phyloP scores from a whole-genome alignment of 2,888 invertebrate species.

The Stenichneumon culpator region DNA sequence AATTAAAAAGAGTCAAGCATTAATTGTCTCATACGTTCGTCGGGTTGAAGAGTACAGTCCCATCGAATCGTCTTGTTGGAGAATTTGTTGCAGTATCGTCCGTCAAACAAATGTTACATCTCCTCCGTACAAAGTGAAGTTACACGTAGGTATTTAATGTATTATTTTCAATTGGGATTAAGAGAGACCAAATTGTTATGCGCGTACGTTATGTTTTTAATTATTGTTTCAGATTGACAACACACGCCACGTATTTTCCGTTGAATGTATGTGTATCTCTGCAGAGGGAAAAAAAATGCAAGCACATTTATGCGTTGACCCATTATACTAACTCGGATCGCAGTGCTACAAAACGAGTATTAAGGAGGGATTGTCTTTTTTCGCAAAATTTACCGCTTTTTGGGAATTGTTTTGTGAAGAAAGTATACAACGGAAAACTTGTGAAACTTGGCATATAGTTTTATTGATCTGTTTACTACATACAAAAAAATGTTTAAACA shows the following conservation, averaged over 20 bases:
- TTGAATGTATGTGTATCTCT: constrained; percentile 57
- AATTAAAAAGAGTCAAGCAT: constrained; percentile 13
- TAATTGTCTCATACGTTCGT: neutral
- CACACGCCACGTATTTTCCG: constrained; percentile 51
- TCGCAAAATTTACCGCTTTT: too few relatives aligned
- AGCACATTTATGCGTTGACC: constrained; percentile 66
- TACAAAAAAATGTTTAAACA: too few relatives aligned
- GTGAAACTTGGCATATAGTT: too few relatives aligned
- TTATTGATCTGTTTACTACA: too few relatives aligned
- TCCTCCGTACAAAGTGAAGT: constrained; percentile 42
- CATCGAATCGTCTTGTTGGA: neutral
- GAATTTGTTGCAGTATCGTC: constrained; percentile 33
- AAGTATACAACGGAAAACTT: too few relatives aligned
- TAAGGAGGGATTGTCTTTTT: too few relatives aligned
- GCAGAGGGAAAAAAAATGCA: constrained; percentile 58
- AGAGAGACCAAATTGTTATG: neutral
- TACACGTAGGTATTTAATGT: constrained; percentile 21
- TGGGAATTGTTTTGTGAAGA: too few relatives aligned
- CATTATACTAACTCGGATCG: constrained; percentile 59
- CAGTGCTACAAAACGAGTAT: constrained; percentile 62
- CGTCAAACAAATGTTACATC: constrained; percentile 26
- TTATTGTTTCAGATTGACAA: neutral
- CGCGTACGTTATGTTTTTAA: constrained; percentile 7
- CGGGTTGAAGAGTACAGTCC: constrained; percentile 24
- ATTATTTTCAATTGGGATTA: constrained; percentile 15